Percentiles rank a stretch among this genome's conserved stretches.
phyloP scores from a whole-genome alignment of 2,113 vertebrate genomes.

The Scalopus aquaticus region DNA sequence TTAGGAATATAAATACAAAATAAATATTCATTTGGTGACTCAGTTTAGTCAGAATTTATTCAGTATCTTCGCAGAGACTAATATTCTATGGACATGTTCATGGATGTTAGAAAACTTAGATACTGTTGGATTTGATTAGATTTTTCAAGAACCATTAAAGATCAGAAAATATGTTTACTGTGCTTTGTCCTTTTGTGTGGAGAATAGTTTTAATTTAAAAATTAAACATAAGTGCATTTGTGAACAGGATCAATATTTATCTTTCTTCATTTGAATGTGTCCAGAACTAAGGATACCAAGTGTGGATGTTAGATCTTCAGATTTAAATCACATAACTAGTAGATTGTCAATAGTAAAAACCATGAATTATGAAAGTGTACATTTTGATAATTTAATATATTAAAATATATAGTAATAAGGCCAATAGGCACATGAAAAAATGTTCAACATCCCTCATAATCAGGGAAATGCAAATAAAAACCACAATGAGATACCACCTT shows the following conservation, averaged over 20 bases:
- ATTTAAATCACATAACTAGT: not conserved
- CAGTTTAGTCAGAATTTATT: not conserved
- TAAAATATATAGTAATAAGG: not conserved
- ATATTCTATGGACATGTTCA: not conserved
- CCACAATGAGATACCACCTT: no score
- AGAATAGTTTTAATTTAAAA: not conserved
- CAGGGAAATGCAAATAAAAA: no score
- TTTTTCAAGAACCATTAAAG: not conserved
- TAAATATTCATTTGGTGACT: not conserved
- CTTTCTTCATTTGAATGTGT: not conserved
- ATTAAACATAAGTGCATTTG: not conserved
- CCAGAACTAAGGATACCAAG: not conserved
- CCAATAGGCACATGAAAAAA: no score
- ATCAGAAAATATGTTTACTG: not conserved
- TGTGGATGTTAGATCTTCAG: not conserved
- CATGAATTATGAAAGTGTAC: not conserved
- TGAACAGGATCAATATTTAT: not conserved
- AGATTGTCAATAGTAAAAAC: not conserved
- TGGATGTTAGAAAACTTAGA: not conserved
- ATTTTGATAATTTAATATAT: constrained; percentile 6
- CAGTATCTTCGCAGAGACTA: not conserved
- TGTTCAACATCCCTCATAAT: no score
- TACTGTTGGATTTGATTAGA: not conserved
- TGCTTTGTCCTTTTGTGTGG: not conserved
- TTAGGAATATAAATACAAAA: constrained; percentile 15